These are phyloP conservation scores for Piaya cayana DNA, from an alignment of 2,113 vertebrate species.

Conservation along the genomic window DNA sequence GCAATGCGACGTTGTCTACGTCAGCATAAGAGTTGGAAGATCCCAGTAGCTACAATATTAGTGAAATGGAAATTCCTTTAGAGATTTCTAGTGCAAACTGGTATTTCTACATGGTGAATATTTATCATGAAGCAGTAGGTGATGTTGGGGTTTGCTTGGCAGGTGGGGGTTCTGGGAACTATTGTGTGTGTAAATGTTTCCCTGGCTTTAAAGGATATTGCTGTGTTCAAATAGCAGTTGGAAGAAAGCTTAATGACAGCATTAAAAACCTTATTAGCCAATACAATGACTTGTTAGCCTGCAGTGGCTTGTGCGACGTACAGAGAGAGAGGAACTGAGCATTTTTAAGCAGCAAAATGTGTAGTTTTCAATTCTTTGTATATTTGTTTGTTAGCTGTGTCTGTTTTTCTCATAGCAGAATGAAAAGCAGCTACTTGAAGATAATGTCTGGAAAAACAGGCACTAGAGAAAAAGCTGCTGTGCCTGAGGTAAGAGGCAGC, in stretches of 20 bases:
- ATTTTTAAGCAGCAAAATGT: not conserved
- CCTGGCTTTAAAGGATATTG: not conserved
- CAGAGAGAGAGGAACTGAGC: not conserved
- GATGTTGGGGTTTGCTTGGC: not conserved
- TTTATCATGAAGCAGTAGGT: not conserved
- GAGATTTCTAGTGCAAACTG: not conserved
- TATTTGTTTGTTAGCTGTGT: not conserved
- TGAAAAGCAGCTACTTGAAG: not conserved
- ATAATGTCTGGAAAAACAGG: not conserved
- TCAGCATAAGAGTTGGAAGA: not conserved
- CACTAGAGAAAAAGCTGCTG: not conserved
- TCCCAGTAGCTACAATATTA: not conserved
- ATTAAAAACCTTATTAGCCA: not conserved
- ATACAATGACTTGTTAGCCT: not conserved
- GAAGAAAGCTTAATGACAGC: not conserved
- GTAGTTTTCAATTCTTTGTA: not conserved
- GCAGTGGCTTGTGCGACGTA: not conserved
- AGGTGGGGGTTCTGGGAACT: not conserved
- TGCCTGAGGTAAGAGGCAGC: not conserved
- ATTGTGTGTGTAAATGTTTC: not conserved
- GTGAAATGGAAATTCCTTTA: not conserved
- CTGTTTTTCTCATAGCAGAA: not conserved
- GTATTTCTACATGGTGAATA: not conserved
- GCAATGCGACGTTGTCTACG: fast-evolving
- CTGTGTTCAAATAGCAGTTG: not conserved